Percentiles rank a stretch among this genome's conserved stretches.
Evolutionary conservation across 1,140 invertebrate genomes (phyloP).

Genomic region (Heliconius congener): DNA sequence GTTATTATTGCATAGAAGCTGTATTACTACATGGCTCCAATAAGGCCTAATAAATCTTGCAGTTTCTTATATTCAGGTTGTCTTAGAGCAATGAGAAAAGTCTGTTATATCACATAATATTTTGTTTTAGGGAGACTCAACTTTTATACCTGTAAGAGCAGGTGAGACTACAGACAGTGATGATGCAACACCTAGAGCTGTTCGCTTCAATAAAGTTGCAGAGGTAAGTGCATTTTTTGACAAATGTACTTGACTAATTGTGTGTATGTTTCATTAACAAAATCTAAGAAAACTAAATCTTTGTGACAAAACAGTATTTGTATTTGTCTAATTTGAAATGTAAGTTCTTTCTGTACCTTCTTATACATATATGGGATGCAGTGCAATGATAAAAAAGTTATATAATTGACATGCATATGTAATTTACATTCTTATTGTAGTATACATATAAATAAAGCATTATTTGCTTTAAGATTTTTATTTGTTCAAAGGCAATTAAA

Average conservation of each 20-base stretch:
- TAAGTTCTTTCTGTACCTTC: too few relatives aligned
- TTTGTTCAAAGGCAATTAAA: not conserved
- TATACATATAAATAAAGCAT: not conserved
- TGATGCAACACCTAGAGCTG: constrained; percentile 71
- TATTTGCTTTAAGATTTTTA: not conserved
- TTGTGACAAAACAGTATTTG: not conserved
- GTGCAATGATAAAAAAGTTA: too few relatives aligned
- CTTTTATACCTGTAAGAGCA: constrained; percentile 71
- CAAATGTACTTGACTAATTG: too few relatives aligned
- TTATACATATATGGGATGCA: too few relatives aligned
- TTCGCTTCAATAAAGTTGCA: constrained; percentile 75
- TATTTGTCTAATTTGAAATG: too few relatives aligned
- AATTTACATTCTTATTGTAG: not conserved
- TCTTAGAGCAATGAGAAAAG: not conserved
- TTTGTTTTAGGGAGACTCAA: constrained; percentile 68
- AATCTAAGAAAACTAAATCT: not conserved
- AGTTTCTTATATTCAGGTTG: too few relatives aligned
- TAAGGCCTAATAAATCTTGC: not conserved
- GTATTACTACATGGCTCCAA: too few relatives aligned
- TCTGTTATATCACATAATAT: not conserved
- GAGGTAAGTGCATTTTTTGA: constrained; percentile 51
- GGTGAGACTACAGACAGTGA: constrained; percentile 76
- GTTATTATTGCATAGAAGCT: too few relatives aligned
- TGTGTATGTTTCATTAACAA: not conserved
- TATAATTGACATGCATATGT: not conserved